Evolutionary conservation across 1,140 invertebrate genomes (phyloP), one percentile per base, ranked within the genome.

Genomic region (Brachionus plicatilis): DNA sequence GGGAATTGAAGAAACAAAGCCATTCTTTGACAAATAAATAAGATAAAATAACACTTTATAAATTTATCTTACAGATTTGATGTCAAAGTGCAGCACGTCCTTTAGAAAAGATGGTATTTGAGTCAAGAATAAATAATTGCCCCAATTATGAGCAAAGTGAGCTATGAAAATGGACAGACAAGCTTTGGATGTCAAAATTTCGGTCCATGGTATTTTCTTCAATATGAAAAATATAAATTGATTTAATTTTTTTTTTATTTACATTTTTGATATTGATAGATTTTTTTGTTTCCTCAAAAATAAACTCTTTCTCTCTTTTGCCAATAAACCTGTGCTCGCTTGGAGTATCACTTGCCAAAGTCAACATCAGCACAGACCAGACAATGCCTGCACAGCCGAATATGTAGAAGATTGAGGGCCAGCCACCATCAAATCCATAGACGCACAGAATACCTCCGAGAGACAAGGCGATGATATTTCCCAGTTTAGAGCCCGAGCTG

Each of bases 121-220:
- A 9, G 89, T 90, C 3, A 90, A 86, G 7, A 98, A 93, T 3
- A 94, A 96, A 90, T 97, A 97, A 90, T 96, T 97, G 0, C 95
- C 94, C 91, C 96, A 98, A 84, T 97, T 96, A 84, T 95, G 95
- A 80, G 94, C 93, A 45, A 93, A 94, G 88, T 98, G 95, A 0
- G 94, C 94, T 20, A 96, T 89, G 72, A 97, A 92, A 87, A 97
- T 95, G 1, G 95, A 95, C 94, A 94, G 96, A 3, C 98, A 95
- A 0, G 95, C 94, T 1, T 91, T 87, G 0, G 95, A 96, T 1
- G 92, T 93, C 5, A 97, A 88, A 85, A 98, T 92, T 37, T 91
- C 87, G 45, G 89, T 90, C 95, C 95, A 97, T 14, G 90, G 90
- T 43, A 60, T 56, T 41, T 65, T 70, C 82, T 84, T 24, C 2